Base-by-base conservation (phyloP, 2,113 vertebrate genomes). In the Ageneiosus marmoratus region DNA sequence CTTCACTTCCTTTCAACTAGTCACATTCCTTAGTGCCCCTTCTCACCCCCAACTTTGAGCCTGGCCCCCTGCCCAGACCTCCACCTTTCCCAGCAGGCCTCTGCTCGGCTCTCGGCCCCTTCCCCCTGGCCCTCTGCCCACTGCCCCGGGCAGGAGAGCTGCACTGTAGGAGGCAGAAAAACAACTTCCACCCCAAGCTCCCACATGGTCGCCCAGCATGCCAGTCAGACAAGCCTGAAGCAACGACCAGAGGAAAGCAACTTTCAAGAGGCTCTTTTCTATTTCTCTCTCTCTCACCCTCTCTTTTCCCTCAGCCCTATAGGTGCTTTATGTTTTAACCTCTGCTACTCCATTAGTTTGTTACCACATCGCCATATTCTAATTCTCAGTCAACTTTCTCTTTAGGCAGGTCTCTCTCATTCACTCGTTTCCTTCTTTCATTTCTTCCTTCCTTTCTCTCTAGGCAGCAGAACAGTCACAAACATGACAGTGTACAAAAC, bases 131-230 rank as follows among this genome's bases (percentile, higher is more conserved):
- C 90, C 89, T 91, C 89, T 92, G 80, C 91, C 87, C 85, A 92
- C 90, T 91, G 91, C 94, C 92, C 89, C 89, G 88, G 92, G 92
- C 93, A 79, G 80, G 82, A 91, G 87, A 91, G 89, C 91, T 88
- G 88, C 89, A 88, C 94, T 84, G 80, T 89, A 92, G 94, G 94
- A 92, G 93, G 93, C 91, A 94, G 90, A 94, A 94, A 94, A 94
- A 93, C 93, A 94, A 94, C 92, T 92, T 93, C 90, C 92, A 94
- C 92, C 91, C 91, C 88, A 90, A 90, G 91, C 90, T 93, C 93
- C 87, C 89, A 91, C 92, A 92, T 90, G 90, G 92, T 89, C 89
- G 88, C 88, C 84, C 89, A 29, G 88, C 86, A 91, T n/a, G 80
- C 83, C 58, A 70, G 85, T 74, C 87, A 88, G 83, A 88, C 83